Percentiles rank a stretch among this genome's conserved stretches.
phyloP scores from a whole-genome alignment of 2,797 vertebrate genomes.

The Heteromormyrus szaboi region DNA sequence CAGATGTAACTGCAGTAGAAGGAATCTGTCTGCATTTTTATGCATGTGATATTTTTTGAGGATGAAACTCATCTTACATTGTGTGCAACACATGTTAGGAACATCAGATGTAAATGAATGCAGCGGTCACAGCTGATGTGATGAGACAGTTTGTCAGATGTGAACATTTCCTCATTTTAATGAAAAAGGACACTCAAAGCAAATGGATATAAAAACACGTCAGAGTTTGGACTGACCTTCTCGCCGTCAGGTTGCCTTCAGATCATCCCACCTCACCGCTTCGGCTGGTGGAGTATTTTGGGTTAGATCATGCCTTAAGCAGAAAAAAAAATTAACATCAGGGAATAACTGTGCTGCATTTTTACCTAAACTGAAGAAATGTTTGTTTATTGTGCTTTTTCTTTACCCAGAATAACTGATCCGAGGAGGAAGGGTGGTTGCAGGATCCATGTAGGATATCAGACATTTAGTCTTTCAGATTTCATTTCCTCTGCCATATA shows the following conservation, averaged over 20 bases:
- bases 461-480: background rate
- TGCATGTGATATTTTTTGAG: background rate
- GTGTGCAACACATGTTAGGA: background rate
- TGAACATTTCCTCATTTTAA: background rate
- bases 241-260: background rate
- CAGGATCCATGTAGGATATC: background rate
- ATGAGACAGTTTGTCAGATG: background rate
- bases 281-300: background rate
- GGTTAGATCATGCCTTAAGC: background rate
- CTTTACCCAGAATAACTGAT: background rate
- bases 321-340: background rate
- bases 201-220: background rate
- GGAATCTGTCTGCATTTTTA: background rate
- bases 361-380: background rate
- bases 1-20: background rate
- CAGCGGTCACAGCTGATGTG: background rate
- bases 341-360: background rate
- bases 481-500: background rate
- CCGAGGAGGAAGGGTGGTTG: background rate
- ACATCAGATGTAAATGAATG: slow-evolving; percentile 1
- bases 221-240: background rate
- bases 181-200: background rate
- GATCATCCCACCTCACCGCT: background rate
- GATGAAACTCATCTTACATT: background rate
- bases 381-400: background rate